Evolutionary conservation across 2,888 invertebrate species (phyloP).

Genomic region (Agriopis aurantiaria): DNA sequence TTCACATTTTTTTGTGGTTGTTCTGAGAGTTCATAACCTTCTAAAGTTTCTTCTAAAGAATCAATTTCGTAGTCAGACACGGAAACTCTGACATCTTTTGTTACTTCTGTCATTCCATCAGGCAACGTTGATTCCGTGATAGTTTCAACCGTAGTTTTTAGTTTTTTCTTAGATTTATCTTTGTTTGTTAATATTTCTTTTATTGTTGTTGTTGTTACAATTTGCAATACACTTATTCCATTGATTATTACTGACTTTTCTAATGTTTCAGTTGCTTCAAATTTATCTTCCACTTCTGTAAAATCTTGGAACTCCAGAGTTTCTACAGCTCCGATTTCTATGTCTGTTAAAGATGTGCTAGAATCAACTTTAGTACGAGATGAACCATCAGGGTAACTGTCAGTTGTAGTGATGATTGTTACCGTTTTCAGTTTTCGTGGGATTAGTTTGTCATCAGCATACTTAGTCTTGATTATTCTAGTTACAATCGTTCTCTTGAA

Average conservation of each 20-base stretch:
- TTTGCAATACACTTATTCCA: constrained; percentile 70
- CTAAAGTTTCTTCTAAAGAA: constrained; percentile 49
- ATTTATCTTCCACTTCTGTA: constrained; percentile 65
- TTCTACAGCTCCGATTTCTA: constrained; percentile 61
- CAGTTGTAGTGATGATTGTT: constrained; percentile 72
- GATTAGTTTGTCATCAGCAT: constrained; percentile 63
- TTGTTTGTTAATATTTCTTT: constrained; percentile 69
- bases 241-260: constrained; percentile 66
- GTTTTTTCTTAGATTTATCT: constrained; percentile 70
- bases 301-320: constrained; percentile 67
- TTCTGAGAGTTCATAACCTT: constrained; percentile 59
- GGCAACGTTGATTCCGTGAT: constrained; percentile 72
- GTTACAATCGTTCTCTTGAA: constrained; percentile 73
- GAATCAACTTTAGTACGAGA: constrained; percentile 74
- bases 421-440: constrained; percentile 74
- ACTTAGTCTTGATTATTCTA: constrained; percentile 69
- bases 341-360: constrained; percentile 71
- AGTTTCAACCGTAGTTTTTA: constrained; percentile 75
- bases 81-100: constrained; percentile 76
- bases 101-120: constrained; percentile 74
- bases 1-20: constrained; percentile 62
- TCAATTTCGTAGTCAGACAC: constrained; percentile 66
- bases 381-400: constrained; percentile 80
- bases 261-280: constrained; percentile 65
- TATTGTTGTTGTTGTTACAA: constrained; percentile 72